Evolutionary conservation across 2,888 invertebrate genomes (phyloP).

Genomic region (Enchytraeus crypticus): DNA sequence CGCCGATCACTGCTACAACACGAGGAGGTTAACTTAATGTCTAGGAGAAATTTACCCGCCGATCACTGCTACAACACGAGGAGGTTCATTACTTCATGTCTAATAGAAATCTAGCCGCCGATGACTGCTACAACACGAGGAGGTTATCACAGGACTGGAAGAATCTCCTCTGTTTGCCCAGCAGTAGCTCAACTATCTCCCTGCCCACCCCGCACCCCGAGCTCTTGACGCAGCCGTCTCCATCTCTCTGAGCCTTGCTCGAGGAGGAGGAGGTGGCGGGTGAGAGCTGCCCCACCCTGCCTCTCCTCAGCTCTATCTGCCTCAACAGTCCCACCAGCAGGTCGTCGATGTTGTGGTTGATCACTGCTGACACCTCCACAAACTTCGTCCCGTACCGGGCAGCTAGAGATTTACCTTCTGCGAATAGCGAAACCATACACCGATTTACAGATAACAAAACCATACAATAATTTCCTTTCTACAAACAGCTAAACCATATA

Average conservation of each 20-base stretch:
- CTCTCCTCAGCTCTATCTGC: background rate
- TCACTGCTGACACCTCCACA: constrained; percentile 4
- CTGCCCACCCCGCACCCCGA: constrained; percentile 1
- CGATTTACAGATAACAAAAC: no score
- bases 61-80: no score
- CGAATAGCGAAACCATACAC: no score
- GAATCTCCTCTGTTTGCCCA: constrained; percentile 3
- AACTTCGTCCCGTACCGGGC: constrained; percentile 1
- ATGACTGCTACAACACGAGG: constrained; percentile 1
- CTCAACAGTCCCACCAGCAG: constrained; percentile 2
- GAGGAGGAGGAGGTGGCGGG: background rate
- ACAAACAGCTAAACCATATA: no score
- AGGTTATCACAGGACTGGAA: constrained; percentile 7
- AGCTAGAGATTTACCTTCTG: constrained; percentile 3
- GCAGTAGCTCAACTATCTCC: background rate
- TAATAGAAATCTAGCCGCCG: no score
- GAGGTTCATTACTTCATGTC: no score
- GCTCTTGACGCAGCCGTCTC: background rate
- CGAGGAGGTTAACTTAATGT: no score
- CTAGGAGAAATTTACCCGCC: no score
- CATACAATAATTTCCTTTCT: no score
- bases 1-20: no score
- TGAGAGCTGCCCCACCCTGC: background rate
- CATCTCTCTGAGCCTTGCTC: background rate
- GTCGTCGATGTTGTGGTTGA: constrained; percentile 8